A percentile compares a stretch with the other conserved stretches of the same genome.
These are phyloP conservation scores for Autographa pulchrina DNA, from an alignment of 2,888 invertebrate species.

Conservation along the genomic window DNA sequence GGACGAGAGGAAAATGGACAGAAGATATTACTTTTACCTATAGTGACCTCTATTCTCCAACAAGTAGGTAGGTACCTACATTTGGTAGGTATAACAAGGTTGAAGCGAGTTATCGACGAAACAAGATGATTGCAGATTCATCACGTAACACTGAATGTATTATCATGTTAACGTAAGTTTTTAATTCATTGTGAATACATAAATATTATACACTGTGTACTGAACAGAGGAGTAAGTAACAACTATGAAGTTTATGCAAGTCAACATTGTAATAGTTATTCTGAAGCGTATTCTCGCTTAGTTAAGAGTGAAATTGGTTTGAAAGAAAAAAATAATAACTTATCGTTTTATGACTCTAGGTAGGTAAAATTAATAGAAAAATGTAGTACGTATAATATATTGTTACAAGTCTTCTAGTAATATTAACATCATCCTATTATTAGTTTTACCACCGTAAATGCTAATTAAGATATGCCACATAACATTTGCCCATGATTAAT, in stretches of 20 bases:
- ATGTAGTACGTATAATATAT: too few relatives aligned
- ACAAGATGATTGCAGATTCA: constrained; percentile 3
- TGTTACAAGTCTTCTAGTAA: too few relatives aligned
- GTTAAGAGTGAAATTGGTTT: constrained; percentile 30
- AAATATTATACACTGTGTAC: neutral
- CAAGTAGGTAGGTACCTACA: neutral
- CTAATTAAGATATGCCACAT: too few relatives aligned
- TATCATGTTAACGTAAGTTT: neutral
- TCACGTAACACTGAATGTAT: neutral
- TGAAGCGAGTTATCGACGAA: constrained; percentile 7
- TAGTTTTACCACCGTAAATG: too few relatives aligned
- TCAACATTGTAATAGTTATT: constrained; percentile 1
- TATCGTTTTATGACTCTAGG: constrained; percentile 12
- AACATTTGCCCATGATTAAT: too few relatives aligned
- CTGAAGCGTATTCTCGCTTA: constrained; percentile 18
- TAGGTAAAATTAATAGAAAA: too few relatives aligned
- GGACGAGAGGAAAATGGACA: constrained; percentile 30
- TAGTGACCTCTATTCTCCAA: constrained; percentile 11
- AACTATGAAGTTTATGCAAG: constrained; percentile 11
- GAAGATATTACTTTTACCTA: constrained; percentile 1
- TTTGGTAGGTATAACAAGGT: neutral
- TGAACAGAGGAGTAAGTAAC: neutral
- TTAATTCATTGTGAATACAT: constrained; percentile 15
- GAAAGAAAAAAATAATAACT: constrained; percentile 12
- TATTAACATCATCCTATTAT: too few relatives aligned